phyloP scores from a whole-genome alignment of 2,888 invertebrate species.

The Sinohyriopsis cumingii region DNA sequence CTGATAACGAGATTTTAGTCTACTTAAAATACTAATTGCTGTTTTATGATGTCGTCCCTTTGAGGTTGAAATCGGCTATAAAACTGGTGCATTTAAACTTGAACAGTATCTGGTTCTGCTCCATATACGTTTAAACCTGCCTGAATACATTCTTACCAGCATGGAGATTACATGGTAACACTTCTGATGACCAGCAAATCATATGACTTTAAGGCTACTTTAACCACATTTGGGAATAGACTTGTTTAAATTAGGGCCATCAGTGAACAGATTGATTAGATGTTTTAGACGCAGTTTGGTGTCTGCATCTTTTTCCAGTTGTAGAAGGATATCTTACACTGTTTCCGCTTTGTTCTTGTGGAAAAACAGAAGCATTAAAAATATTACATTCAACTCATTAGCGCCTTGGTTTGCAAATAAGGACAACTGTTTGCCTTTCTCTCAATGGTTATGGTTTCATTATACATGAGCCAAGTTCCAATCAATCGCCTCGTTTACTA shows the following conservation, averaged over 20 bases:
- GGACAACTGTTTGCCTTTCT: slow-evolving; percentile 13
- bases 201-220: slow-evolving; percentile 7
- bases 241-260: slow-evolving; percentile 21
- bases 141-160: slow-evolving; percentile 20
- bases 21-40: slow-evolving; percentile 12
- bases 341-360: slow-evolving; percentile 7
- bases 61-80: slow-evolving; percentile 13
- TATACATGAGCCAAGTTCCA: slow-evolving; percentile 12
- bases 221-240: slow-evolving; percentile 13
- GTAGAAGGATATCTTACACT: background rate
- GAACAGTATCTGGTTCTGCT: slow-evolving; percentile 6
- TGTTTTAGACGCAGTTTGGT: slow-evolving; percentile 6
- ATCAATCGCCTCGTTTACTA: slow-evolving; percentile 19
- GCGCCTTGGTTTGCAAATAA: slow-evolving; percentile 11
- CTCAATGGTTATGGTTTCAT: slow-evolving; percentile 15
- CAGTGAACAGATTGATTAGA: slow-evolving; percentile 16
- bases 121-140: slow-evolving; percentile 15
- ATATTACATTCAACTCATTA: slow-evolving; percentile 13
- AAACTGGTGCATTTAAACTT: slow-evolving; percentile 16
- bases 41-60: slow-evolving; percentile 10
- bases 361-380: slow-evolving; percentile 14
- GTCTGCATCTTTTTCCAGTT: slow-evolving; percentile 6
- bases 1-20: background rate
- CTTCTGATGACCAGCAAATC: slow-evolving; percentile 7
- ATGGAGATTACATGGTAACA: slow-evolving; percentile 9